These are phyloP conservation scores for Eulacestoma nigropectus DNA, from an alignment of 2,113 vertebrate genomes.

Conservation along the genomic window DNA sequence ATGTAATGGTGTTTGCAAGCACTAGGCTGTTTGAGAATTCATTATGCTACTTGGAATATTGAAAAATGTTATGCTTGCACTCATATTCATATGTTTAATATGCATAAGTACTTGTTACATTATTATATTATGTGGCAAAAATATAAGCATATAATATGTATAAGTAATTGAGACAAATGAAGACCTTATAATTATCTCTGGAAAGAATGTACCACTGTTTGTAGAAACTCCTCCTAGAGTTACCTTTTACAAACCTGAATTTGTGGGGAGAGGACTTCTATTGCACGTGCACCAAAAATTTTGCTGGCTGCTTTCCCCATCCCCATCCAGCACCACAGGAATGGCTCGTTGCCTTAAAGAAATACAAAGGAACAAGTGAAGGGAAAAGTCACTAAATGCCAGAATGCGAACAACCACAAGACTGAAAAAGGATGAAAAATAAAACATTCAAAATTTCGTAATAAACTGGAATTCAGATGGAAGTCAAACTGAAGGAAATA, in stretches of 20 bases:
- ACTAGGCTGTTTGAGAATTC: background rate
- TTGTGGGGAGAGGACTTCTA: background rate
- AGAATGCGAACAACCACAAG: background rate
- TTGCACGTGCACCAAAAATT: background rate
- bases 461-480: background rate
- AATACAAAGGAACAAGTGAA: background rate
- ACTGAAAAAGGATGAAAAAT: background rate
- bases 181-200: background rate
- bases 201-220: background rate
- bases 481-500: background rate
- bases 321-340: background rate
- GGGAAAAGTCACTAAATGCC: background rate
- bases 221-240: background rate
- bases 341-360: background rate
- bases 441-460: background rate
- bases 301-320: background rate
- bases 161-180: background rate
- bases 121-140: background rate
- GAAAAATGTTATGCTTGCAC: background rate
- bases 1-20: background rate
- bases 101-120: background rate
- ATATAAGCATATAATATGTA: background rate
- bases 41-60: background rate
- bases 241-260: background rate
- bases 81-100: background rate